Evolutionary conservation across 2,113 vertebrate species (phyloP), one percentile per base, ranked within the genome.

Genomic region (Austrofundulus limnaeus): DNA sequence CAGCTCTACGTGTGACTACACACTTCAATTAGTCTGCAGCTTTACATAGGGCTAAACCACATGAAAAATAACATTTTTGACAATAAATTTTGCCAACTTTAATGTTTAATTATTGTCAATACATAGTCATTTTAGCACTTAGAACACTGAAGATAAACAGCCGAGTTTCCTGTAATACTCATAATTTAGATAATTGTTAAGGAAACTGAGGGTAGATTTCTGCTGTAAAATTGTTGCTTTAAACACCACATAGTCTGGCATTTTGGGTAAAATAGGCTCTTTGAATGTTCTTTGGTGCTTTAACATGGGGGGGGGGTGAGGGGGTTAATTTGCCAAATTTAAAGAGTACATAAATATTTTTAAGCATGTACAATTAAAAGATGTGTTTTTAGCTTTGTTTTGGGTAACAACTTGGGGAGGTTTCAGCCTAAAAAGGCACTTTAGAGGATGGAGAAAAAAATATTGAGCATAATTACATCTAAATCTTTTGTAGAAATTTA

Each of bases 171-270:
- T 39, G 11, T 21, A 58, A 69, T 70, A 9, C 31, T 34, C 66
- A 54, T 78, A 43, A 78, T 83, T 85, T 69, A 46, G 63, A 78
- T 85, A 75, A 85, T 71, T 78, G 80, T 74, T 64, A 23, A 58
- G 61, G 72, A 81, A 79, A 60, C 11, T 73, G 67, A 74, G 71
- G 74, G 78, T 67, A 56, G 34, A 64, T 50, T 62, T 52, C 54
- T 59, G 79, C 65, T 56, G 55, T 81, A 14, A 85, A 80, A 83
- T 48, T 72, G 51, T 24, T 38, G 60, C 58, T 69, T 80, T 14
- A 25, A 42, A 42, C 38, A 52, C 61, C 53, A 48, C 43, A 23
- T 42, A 51, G 76, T 73, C 64, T 45, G 47, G 8, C 42, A 50
- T 51, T 21, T 11, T 56, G 57, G 25, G 62, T 61, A 66, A 76